phyloP scores from a whole-genome alignment of 2,888 invertebrate species.

The Troglohyphantes excavatus region DNA sequence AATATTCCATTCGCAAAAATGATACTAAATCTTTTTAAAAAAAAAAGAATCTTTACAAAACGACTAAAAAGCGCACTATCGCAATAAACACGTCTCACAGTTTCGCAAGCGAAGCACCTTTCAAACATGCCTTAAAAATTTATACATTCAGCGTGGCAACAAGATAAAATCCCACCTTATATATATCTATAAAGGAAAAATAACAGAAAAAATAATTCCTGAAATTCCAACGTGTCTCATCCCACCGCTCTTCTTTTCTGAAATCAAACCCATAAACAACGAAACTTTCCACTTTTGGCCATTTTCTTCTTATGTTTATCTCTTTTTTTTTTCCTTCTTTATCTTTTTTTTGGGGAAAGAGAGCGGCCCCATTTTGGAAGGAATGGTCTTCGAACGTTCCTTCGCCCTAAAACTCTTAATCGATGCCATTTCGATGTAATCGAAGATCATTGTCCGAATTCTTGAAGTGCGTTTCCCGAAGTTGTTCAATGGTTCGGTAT shows the following conservation, averaged over 20 bases:
- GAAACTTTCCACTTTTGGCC: slow-evolving; percentile 69
- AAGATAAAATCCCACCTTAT: slow-evolving; percentile 47
- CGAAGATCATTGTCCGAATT: slow-evolving; percentile 73
- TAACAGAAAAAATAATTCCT: slow-evolving; percentile 24
- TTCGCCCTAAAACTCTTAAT: slow-evolving; percentile 74
- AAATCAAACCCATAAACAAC: slow-evolving; percentile 71
- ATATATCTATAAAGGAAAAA: slow-evolving; percentile 10
- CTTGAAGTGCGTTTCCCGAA: slow-evolving; percentile 57
- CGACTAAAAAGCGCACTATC: background rate
- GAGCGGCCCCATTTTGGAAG: slow-evolving; percentile 40
- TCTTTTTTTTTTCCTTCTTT: slow-evolving; percentile 22
- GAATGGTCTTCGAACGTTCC: slow-evolving; percentile 72
- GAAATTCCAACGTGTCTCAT: slow-evolving; percentile 53
- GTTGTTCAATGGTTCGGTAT: slow-evolving; percentile 75
- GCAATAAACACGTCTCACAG: background rate
- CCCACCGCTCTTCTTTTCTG: slow-evolving; percentile 35
- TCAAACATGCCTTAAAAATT: slow-evolving; percentile 47
- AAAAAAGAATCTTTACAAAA: background rate
- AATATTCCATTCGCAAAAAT: no score
- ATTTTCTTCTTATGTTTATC: slow-evolving; percentile 39
- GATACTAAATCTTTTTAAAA: background rate
- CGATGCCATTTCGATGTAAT: slow-evolving; percentile 75
- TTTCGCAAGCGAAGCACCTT: background rate
- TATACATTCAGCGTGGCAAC: slow-evolving; percentile 41
- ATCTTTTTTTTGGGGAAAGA: slow-evolving; percentile 13